phyloP scores from a whole-genome alignment of 1,140 invertebrate genomes.

The Neomicropteryx cornuta region DNA sequence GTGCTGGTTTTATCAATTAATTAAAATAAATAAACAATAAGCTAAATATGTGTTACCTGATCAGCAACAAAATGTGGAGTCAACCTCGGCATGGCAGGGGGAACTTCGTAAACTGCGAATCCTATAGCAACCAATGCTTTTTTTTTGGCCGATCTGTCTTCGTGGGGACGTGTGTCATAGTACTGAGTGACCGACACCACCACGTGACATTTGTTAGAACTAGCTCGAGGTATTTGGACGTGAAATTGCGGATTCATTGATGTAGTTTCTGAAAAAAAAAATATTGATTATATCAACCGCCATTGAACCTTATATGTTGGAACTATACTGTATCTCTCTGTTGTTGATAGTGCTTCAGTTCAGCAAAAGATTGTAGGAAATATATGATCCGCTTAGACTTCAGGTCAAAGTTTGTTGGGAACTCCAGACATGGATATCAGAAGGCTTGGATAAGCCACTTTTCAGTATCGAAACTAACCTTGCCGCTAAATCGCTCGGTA shows the following conservation, averaged over 20 bases:
- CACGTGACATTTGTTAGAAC: conserved; percentile 54
- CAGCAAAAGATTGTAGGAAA: too few relatives aligned
- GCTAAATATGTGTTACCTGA: conserved; percentile 39
- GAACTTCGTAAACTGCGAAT: conserved; percentile 62
- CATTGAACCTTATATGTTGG: not conserved
- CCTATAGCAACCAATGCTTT: conserved; percentile 46
- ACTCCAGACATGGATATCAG: too few relatives aligned
- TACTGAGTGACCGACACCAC: conserved; percentile 64
- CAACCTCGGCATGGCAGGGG: conserved; percentile 46
- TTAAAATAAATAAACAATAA: too few relatives aligned
- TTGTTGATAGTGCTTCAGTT: too few relatives aligned
- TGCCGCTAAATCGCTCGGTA: too few relatives aligned
- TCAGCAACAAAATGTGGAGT: conserved; percentile 50
- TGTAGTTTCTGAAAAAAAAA: conserved; percentile 44
- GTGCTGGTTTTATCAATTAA: too few relatives aligned
- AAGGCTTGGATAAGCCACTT: too few relatives aligned
- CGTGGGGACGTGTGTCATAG: conserved; percentile 42
- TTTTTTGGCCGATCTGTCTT: conserved; percentile 27
- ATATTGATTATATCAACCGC: not conserved
- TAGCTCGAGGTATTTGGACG: conserved; percentile 51
- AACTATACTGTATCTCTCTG: too few relatives aligned
- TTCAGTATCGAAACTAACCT: too few relatives aligned
- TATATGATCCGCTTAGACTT: too few relatives aligned
- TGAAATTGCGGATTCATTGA: conserved; percentile 64
- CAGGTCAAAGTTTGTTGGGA: too few relatives aligned